Conservation (phyloP, 1,140 invertebrate genomes). For the Pogonognathellus flavescens region DNA sequence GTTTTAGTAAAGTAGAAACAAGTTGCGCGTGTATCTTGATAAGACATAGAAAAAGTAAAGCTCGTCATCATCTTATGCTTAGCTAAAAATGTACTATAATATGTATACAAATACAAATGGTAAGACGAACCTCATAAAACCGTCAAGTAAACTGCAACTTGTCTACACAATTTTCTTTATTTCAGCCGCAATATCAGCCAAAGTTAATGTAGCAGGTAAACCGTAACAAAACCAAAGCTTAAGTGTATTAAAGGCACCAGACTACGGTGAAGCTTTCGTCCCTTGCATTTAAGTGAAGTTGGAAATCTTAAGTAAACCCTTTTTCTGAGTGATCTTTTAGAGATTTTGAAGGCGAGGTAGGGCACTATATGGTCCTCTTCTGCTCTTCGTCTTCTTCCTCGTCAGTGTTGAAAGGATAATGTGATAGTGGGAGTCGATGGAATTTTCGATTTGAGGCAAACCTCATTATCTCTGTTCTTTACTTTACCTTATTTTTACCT, state of each 20-base stretch:
- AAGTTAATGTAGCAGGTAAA: constrained; percentile 43
- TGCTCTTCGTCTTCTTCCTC: constrained; percentile 13
- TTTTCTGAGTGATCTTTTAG: constrained; percentile 30
- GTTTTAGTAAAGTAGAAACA: constrained; percentile 36
- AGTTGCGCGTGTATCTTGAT: constrained; percentile 44
- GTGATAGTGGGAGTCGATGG: constrained; percentile 42
- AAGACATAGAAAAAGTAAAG: background rate
- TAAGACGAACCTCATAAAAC: constrained; percentile 13
- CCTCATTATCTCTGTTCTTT: constrained; percentile 45
- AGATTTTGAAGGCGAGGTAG: background rate
- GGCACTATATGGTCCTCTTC: background rate
- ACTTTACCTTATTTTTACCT: constrained; percentile 13
- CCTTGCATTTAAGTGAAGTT: background rate
- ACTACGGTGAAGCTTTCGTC: background rate
- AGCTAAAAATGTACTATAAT: background rate
- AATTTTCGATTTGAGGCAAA: constrained; percentile 32
- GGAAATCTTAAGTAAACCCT: background rate
- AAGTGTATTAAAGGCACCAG: no score
- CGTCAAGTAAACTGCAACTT: constrained; percentile 27
- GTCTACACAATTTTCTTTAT: background rate
- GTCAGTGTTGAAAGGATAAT: constrained; percentile 50
- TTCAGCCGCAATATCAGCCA: constrained; percentile 10
- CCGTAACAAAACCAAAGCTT: constrained; percentile 7
- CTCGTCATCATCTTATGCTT: background rate
- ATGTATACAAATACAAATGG: background rate